Evolutionary conservation across 2,113 vertebrate species (phyloP).

Genomic region (Cervus canadensis): DNA sequence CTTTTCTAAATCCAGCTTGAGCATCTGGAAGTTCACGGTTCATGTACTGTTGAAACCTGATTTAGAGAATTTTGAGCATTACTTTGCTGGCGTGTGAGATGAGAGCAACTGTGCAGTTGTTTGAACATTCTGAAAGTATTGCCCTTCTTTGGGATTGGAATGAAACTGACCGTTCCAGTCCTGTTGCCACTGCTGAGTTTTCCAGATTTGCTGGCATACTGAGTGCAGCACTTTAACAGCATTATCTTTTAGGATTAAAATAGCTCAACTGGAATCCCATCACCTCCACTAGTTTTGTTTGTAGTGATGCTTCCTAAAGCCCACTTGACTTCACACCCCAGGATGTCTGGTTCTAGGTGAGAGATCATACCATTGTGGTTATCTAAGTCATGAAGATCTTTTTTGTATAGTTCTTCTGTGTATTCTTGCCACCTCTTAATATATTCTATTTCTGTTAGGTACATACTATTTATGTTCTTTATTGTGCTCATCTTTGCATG

Average conservation of each 20-base stretch:
- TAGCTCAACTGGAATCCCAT: neutral
- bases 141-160: neutral
- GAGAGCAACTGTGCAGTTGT: neutral
- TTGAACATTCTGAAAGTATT: neutral
- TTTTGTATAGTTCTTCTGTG: neutral
- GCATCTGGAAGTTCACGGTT: neutral
- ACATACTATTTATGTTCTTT: neutral
- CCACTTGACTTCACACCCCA: neutral
- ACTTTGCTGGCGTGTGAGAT: neutral
- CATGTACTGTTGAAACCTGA: neutral
- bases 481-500: neutral
- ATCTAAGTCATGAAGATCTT: neutral
- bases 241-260: neutral
- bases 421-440: neutral
- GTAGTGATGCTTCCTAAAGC: neutral
- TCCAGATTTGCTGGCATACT: neutral
- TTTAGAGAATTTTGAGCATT: neutral
- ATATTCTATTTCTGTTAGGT: neutral
- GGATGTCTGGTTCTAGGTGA: neutral
- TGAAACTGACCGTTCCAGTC: neutral
- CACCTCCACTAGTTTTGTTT: neutral
- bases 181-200: neutral
- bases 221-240: neutral
- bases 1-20: neutral
- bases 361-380: neutral